Evolutionary conservation across 37 sponge, comb jelly and placozoan species (phyloP).

Genomic region (Tethya wilhelma): DNA sequence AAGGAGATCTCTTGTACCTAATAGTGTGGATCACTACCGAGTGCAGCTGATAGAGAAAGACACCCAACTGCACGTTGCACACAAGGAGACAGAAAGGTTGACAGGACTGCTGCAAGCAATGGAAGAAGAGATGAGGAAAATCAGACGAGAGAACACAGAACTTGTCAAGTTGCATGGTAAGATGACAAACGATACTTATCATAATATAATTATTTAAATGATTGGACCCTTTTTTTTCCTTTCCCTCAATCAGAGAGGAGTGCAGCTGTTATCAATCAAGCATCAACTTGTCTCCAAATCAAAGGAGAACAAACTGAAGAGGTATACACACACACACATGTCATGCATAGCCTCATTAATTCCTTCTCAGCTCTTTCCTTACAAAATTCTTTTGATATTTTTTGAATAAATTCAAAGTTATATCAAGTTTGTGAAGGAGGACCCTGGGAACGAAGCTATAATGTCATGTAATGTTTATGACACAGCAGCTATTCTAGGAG

Average conservation of each 20-base stretch:
- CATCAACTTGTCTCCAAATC: neutral
- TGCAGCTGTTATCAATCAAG: neutral
- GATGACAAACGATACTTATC: neutral
- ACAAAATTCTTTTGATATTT: too few species aligned
- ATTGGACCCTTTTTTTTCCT: too few species aligned
- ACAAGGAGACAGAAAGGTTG: neutral
- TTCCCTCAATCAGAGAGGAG: neutral
- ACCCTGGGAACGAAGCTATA: too few species aligned
- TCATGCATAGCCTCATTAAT: too few species aligned
- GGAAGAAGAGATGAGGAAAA: neutral
- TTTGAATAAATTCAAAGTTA: too few species aligned
- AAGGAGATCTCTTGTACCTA: neutral
- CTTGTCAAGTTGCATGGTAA: neutral
- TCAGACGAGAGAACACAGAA: neutral
- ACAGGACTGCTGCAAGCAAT: neutral
- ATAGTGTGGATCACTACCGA: neutral
- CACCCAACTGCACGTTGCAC: neutral
- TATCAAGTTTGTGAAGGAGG: too few species aligned
- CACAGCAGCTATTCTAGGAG: too few species aligned
- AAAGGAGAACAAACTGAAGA: neutral
- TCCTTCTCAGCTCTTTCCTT: too few species aligned
- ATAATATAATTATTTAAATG: too few species aligned
- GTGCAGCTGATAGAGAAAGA: constrained; percentile 8
- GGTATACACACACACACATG: too few species aligned
- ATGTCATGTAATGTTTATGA: too few species aligned